These are phyloP conservation scores for Gobio gobio DNA, from an alignment of 2,113 vertebrate genomes.

Conservation along the genomic window DNA sequence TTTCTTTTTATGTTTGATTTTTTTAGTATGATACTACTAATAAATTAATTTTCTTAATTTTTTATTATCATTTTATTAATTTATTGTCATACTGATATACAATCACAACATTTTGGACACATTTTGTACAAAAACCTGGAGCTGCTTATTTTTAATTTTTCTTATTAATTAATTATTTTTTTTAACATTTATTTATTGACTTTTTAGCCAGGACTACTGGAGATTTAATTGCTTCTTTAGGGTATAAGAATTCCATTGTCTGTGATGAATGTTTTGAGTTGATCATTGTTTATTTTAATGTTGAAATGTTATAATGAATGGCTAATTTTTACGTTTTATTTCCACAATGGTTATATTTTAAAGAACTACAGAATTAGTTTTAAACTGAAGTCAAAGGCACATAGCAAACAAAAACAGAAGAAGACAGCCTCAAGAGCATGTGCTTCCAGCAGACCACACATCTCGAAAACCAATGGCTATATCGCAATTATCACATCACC, in stretches of 20 bases:
- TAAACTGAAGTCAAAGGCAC: neutral
- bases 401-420: neutral
- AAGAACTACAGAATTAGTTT: neutral
- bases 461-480: neutral
- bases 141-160: too few species aligned
- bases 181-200: too few species aligned
- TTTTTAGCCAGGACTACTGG: neutral
- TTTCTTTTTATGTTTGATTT: too few species aligned
- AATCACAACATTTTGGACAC: too few species aligned
- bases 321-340: neutral
- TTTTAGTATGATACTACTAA: too few species aligned
- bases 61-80: too few species aligned
- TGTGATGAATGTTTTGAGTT: neutral
- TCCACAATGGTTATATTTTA: neutral
- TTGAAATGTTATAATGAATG: neutral
- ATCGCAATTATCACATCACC: conserved; percentile 9
- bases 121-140: too few species aligned
- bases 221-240: neutral
- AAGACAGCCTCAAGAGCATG: neutral
- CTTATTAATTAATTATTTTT: too few species aligned
- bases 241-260: neutral
- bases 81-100: too few species aligned
- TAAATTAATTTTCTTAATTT: too few species aligned
- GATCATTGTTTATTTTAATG: neutral
- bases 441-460: neutral